These are phyloP conservation scores for Amphimedon queenslandica DNA, from an alignment of 37 sponge, comb jelly and placozoan genomes.

Conservation along the genomic window DNA sequence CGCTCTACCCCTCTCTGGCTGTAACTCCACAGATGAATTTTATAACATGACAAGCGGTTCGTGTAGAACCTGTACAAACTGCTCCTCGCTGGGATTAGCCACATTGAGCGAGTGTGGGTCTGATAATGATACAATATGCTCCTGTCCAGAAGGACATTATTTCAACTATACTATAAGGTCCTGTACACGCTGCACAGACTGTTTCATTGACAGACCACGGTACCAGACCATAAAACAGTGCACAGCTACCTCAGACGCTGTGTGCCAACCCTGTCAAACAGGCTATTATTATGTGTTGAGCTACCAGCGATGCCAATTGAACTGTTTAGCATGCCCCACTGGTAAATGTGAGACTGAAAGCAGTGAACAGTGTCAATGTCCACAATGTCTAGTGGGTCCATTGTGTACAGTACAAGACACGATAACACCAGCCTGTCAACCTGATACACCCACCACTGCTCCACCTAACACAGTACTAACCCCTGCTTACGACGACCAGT, in stretches of 20 bases:
- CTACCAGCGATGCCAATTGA: background rate
- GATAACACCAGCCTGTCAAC: background rate
- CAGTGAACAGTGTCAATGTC: background rate
- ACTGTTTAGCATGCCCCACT: conserved; percentile 3
- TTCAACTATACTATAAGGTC: background rate
- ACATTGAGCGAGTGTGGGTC: background rate
- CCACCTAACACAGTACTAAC: background rate
- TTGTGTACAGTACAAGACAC: background rate
- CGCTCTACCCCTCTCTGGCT: background rate
- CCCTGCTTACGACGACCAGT: background rate
- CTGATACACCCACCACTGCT: background rate
- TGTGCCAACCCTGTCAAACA: background rate
- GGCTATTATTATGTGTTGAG: background rate
- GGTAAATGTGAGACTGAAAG: background rate
- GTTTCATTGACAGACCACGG: background rate
- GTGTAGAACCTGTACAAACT: background rate
- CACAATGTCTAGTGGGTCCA: background rate
- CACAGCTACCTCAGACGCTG: conserved; percentile 6
- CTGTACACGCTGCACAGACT: background rate
- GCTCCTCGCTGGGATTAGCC: background rate
- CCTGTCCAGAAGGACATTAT: background rate
- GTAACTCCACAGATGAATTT: background rate
- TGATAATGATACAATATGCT: background rate
- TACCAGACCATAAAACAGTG: conserved; percentile 4
- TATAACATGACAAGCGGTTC: background rate